Evolutionary conservation across 1,140 invertebrate genomes (phyloP), one percentile per base, ranked within the genome.

Genomic region (Camponotus floridanus): DNA sequence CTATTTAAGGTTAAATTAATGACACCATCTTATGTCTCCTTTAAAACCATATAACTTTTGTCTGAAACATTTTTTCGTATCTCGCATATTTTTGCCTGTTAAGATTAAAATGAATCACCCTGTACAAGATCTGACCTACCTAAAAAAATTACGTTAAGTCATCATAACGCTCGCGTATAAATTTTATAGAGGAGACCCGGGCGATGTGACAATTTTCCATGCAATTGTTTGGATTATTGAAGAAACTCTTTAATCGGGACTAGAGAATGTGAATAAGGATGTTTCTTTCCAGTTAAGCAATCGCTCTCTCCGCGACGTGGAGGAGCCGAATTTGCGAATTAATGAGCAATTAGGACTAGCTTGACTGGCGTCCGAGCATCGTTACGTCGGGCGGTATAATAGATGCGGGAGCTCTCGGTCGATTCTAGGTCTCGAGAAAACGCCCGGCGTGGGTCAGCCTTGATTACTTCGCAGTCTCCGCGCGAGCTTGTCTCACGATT

Each of bases 401-500:
- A 48, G 71, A 81, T 13, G n/a, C 39, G 55, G 31, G n/a, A 36
- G 62, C 9, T 81, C 61, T 81, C 61, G 2, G 68, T 31, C 55
- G 62, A 83, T 83, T 83, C 39, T 83, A 48, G 68, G 79, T 83
- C 79, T 83, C 36, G 79, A 83, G 79, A 83, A 83, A 83, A 83
- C 18, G 18, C 79, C 26, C 6, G n/a, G 55, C 11, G 26, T 26
- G 36, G n/a, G 68, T 74, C 74, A 83, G 79, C 79, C 79, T 83
- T 74, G 79, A 83, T 83, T 73, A 39, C n/a, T 73, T 74, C 26
- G 68, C 68, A 73, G 55, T 61, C 62, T 68, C 45, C 39, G 68
- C 79, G 79, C 68, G 67, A 59, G 55, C 48, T 74, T 31, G 39
- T 83, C 68, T 83, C 68, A 74, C 68, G 79, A 83, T 83, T 83